Evolutionary conservation across 2,113 vertebrate species (phyloP).

Genomic region (Puma concolor): DNA sequence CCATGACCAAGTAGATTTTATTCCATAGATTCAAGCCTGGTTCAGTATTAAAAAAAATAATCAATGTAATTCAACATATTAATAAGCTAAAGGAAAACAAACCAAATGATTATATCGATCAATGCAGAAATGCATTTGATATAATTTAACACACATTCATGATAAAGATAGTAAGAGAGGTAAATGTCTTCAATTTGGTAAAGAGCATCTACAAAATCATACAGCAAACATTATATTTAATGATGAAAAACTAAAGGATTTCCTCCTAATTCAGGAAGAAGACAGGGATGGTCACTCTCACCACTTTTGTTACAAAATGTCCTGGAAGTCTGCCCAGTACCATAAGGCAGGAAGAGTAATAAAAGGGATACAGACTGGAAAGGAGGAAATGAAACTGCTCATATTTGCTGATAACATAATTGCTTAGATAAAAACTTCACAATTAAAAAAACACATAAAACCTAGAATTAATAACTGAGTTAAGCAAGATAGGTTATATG

Average conservation of each 20-base stretch:
- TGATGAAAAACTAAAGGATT: not conserved
- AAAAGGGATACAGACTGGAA: not conserved
- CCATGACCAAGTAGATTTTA: not conserved
- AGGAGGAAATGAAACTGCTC: not conserved
- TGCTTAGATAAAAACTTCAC: not conserved
- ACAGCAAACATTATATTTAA: not conserved
- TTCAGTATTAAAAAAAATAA: not conserved
- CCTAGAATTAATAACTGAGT: not conserved
- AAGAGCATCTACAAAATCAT: not conserved
- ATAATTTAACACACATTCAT: not conserved
- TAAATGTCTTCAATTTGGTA: not conserved
- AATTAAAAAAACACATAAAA: not conserved
- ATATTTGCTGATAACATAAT: not conserved
- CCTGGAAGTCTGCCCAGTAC: not conserved
- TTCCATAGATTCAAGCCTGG: not conserved
- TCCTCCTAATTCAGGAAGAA: not conserved
- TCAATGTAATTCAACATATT: not conserved
- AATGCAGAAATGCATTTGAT: not conserved
- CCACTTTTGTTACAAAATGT: not conserved
- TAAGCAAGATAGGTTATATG: not conserved
- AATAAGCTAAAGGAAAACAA: not conserved
- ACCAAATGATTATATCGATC: not conserved
- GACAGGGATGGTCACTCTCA: not conserved
- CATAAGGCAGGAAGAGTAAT: not conserved
- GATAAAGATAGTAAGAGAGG: not conserved